A percentile compares a stretch with the other conserved stretches of the same genome.
Evolutionary conservation across 2,888 invertebrate species (phyloP).

Genomic region (Hirtodrosophila alboralis): DNA sequence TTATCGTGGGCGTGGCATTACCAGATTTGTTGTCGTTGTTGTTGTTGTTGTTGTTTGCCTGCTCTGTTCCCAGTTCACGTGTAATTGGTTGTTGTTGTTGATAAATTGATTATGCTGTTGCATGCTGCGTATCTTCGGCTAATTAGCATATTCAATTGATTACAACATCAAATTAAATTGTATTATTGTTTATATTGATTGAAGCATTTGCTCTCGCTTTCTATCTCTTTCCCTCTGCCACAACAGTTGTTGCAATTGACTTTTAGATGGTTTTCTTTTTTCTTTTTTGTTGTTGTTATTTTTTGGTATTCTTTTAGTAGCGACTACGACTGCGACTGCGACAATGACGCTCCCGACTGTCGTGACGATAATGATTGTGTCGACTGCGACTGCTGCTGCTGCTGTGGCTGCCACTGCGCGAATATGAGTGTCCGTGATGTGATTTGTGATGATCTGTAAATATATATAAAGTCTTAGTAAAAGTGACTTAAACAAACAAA

Average conservation of each 20-base stretch:
- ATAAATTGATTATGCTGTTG: neutral
- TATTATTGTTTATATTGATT: slow-evolving; percentile 38
- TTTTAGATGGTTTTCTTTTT: slow-evolving; percentile 31
- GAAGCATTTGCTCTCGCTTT: slow-evolving; percentile 1
- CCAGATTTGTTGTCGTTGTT: slow-evolving; percentile 11
- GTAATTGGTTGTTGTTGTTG: slow-evolving; percentile 10
- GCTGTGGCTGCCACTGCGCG: slow-evolving; percentile 70
- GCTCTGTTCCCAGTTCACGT: neutral
- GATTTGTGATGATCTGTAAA: slow-evolving; percentile 77
- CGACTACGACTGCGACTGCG: slow-evolving; percentile 83
- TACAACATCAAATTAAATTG: slow-evolving; percentile 14
- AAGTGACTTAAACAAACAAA: neutral
- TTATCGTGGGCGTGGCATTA: slow-evolving; percentile 7
- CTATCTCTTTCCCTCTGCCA: too few relatives aligned
- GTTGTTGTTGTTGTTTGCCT: slow-evolving; percentile 16
- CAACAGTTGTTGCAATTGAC: slow-evolving; percentile 10
- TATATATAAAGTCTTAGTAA: neutral
- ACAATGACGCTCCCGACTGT: slow-evolving; percentile 76
- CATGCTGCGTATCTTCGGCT: slow-evolving; percentile 12
- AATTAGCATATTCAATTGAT: slow-evolving; percentile 15
- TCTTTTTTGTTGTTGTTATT: slow-evolving; percentile 31
- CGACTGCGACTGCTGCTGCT: slow-evolving; percentile 74
- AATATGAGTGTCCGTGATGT: slow-evolving; percentile 78
- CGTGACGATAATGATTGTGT: slow-evolving; percentile 78
- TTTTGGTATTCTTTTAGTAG: slow-evolving; percentile 65